A percentile compares a stretch with the other conserved stretches of the same genome.
phyloP scores from a whole-genome alignment of 2,113 vertebrate genomes.

The Arenaria interpres region DNA sequence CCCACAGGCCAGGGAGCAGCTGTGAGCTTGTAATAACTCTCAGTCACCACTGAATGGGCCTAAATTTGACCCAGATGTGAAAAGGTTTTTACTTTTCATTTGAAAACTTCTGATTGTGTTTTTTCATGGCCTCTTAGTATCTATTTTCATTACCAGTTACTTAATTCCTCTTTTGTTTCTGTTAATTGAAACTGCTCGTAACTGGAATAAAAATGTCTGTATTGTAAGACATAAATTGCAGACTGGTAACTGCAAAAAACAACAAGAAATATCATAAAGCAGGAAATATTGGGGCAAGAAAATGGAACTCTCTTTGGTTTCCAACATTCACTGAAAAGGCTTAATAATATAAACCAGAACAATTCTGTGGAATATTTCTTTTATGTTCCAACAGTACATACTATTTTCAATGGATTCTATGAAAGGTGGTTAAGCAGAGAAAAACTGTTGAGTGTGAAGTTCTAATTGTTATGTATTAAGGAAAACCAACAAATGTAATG shows the following conservation, averaged over 20 bases:
- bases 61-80: background rate
- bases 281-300: background rate
- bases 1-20: background rate
- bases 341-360: background rate
- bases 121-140: background rate
- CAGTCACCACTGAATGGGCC: background rate
- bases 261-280: background rate
- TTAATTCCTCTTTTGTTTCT: background rate
- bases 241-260: background rate
- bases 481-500: background rate
- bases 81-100: background rate
- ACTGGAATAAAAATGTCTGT: background rate
- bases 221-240: background rate
- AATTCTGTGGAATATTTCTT: background rate
- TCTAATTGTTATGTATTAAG: background rate
- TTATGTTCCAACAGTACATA: background rate
- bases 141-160: background rate
- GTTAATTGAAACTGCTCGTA: background rate
- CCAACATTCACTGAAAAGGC: background rate
- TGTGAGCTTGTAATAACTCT: background rate
- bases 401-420: background rate
- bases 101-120: background rate
- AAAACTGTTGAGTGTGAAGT: background rate
- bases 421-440: background rate
- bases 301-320: background rate